A percentile compares a stretch with the other conserved stretches of the same genome.
phyloP scores from a whole-genome alignment of 64 coral and sea anemone genomes.

The Stichodactyla helianthus region DNA sequence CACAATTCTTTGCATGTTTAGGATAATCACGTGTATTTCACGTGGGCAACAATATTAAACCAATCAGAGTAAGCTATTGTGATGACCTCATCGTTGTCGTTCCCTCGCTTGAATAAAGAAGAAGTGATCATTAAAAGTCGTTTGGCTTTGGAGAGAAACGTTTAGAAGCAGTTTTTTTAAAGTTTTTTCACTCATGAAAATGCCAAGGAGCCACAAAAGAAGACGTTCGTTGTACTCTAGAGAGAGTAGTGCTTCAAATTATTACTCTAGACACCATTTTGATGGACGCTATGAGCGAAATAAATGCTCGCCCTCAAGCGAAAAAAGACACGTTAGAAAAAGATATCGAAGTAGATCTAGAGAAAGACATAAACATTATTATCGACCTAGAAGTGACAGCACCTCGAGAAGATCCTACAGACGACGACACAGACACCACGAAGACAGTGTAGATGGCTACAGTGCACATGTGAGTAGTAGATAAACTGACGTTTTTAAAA shows the following conservation, averaged over 20 bases:
- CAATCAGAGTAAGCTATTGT: not conserved
- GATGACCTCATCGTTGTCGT: constrained; percentile 32
- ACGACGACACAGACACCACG: constrained; percentile 39
- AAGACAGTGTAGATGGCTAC: constrained; percentile 39
- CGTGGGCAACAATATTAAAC: not conserved
- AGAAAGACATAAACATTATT: constrained; percentile 32
- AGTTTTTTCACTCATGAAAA: constrained; percentile 35
- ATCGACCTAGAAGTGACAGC: constrained; percentile 53
- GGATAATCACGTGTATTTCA: not conserved
- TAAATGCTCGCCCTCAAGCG: not conserved
- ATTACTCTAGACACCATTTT: constrained; percentile 45
- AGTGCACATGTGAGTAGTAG: constrained; percentile 37
- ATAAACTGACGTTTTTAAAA: not conserved
- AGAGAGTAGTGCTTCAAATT: constrained; percentile 45
- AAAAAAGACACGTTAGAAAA: constrained; percentile 23
- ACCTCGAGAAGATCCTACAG: constrained; percentile 38
- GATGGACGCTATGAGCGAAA: constrained; percentile 9
- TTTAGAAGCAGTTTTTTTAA: not conserved
- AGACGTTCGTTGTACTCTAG: constrained; percentile 66
- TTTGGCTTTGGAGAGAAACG: constrained; percentile 10
- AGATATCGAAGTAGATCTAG: constrained; percentile 42
- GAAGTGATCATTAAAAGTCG: not conserved
- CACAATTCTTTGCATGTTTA: not conserved
- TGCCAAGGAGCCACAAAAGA: constrained; percentile 75
- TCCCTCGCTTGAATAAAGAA: constrained; percentile 7